Percentiles rank a stretch among this genome's conserved stretches.
Evolutionary conservation across 2,113 vertebrate species (phyloP).

Genomic region (Ahaetulla prasina): DNA sequence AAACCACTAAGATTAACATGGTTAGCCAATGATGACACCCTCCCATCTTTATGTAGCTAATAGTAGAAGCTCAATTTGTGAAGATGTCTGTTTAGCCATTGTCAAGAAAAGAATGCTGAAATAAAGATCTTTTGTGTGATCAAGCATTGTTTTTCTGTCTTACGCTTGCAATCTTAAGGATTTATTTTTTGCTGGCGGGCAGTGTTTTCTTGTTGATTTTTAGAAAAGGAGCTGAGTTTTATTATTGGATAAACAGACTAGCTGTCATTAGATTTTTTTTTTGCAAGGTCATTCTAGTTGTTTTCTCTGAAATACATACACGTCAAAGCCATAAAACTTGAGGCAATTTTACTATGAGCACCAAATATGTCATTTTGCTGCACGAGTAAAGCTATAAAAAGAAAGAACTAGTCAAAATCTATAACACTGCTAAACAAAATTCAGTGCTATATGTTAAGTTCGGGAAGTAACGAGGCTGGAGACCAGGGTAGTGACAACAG

Average conservation of each 20-base stretch:
- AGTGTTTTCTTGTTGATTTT: not conserved
- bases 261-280: not conserved
- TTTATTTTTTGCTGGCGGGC: not conserved
- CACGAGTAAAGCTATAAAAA: not conserved
- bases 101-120: not conserved
- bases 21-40: not conserved
- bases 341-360: not conserved
- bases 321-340: not conserved
- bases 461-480: no score
- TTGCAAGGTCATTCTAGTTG: conserved; percentile 25
- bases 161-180: not conserved
- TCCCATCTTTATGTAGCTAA: not conserved
- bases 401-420: not conserved
- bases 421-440: not conserved
- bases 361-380: not conserved
- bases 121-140: not conserved
- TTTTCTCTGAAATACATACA: conserved; percentile 16
- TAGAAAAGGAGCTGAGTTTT: conserved; percentile 3
- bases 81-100: not conserved
- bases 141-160: not conserved
- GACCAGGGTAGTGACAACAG: no score
- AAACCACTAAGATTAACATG: not conserved
- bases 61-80: not conserved
- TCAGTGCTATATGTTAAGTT: no score
- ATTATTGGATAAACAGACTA: conserved; percentile 32